phyloP scores from a whole-genome alignment of 2,888 invertebrate species.

The Epirrita christyi region DNA sequence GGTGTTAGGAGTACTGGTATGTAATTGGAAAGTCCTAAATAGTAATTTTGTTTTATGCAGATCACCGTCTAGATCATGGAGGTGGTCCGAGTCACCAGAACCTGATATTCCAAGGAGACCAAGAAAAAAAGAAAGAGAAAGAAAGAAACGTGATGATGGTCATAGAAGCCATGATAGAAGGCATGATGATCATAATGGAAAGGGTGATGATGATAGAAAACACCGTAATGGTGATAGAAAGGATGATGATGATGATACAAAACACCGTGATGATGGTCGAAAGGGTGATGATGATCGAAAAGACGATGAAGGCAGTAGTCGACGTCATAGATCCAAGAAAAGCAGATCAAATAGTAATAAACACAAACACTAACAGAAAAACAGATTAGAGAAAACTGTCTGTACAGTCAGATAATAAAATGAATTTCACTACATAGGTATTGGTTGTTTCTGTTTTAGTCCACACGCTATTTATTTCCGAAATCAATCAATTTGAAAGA shows the following conservation, averaged over 20 bases:
- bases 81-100: conserved; percentile 92
- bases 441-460: too few species aligned
- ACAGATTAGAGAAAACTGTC: background rate
- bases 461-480: too few species aligned
- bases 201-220: background rate
- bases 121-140: conserved; percentile 19
- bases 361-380: background rate
- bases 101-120: conserved; percentile 47
- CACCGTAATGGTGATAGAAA: background rate
- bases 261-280: conserved; percentile 11
- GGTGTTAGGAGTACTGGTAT: too few species aligned
- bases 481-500: too few species aligned
- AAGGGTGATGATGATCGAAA: background rate
- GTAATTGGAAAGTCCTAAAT: background rate
- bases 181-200: background rate
- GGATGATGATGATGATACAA: background rate
- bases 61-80: conserved; percentile 80
- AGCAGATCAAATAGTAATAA: conserved; percentile 10
- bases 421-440: background rate
- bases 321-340: conserved; percentile 17
- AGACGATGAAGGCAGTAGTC: conserved; percentile 5
- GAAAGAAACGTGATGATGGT: conserved; percentile 2
- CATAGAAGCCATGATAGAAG: conserved; percentile 2
- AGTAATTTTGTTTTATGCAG: conserved; percentile 39
- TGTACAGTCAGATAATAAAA: background rate